Evolutionary conservation across 2,888 invertebrate species (phyloP).

Genomic region (Catocala nupta): DNA sequence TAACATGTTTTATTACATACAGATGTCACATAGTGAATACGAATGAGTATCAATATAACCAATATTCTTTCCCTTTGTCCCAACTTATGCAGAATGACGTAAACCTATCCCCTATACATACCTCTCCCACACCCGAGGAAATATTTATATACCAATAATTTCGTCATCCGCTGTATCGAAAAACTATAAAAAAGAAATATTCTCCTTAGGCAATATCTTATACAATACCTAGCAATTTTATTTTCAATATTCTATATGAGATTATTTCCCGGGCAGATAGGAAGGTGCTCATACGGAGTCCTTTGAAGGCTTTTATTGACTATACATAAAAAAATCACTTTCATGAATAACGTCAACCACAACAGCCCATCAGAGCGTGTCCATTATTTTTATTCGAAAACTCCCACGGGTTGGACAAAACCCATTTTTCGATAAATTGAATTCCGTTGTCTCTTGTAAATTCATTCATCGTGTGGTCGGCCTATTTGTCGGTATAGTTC

Average conservation of each 20-base stretch:
- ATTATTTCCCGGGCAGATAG: slow-evolving; percentile 31
- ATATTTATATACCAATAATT: slow-evolving; percentile 46
- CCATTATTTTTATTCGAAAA: slow-evolving; percentile 58
- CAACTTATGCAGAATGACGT: slow-evolving; percentile 36
- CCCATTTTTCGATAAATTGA: slow-evolving; percentile 63
- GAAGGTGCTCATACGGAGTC: slow-evolving; percentile 9
- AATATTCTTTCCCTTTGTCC: slow-evolving; percentile 16
- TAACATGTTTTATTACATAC: background rate
- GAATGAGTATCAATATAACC: slow-evolving; percentile 24
- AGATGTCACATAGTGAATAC: slow-evolving; percentile 27
- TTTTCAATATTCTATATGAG: slow-evolving; percentile 44
- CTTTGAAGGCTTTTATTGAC: slow-evolving; percentile 31
- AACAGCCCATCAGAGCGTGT: slow-evolving; percentile 40
- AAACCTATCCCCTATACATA: background rate
- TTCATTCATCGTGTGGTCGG: slow-evolving; percentile 55
- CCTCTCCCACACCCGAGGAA: slow-evolving; percentile 16
- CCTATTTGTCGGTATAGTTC: slow-evolving; percentile 44
- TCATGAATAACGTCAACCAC: slow-evolving; percentile 38
- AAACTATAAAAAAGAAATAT: slow-evolving; percentile 45
- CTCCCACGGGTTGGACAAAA: slow-evolving; percentile 45
- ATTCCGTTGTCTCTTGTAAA: slow-evolving; percentile 58
- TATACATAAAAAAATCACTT: slow-evolving; percentile 34
- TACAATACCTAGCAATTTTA: slow-evolving; percentile 45
- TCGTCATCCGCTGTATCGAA: slow-evolving; percentile 36
- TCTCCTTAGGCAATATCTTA: slow-evolving; percentile 36